A percentile compares a stretch with the other conserved stretches of the same genome.
These are phyloP conservation scores for Cecropterus lyciades DNA, from an alignment of 1,140 invertebrate species.

Conservation along the genomic window DNA sequence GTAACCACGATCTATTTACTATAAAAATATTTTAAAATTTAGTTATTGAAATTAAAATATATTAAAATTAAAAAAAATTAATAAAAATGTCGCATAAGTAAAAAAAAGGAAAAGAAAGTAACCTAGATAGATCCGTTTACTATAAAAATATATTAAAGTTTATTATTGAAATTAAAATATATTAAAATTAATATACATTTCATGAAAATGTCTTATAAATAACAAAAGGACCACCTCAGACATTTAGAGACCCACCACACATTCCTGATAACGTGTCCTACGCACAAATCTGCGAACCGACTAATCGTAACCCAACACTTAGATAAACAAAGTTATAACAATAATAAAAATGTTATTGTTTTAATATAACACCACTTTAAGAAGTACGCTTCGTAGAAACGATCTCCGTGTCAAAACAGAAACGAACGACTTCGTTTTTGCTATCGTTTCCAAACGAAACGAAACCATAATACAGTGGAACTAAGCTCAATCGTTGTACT, in stretches of 20 bases:
- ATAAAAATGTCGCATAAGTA: too few relatives aligned
- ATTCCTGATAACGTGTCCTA: conserved; percentile 51
- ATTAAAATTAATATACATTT: conserved; percentile 17
- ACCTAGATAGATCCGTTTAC: too few relatives aligned
- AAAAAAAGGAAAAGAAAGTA: too few relatives aligned
- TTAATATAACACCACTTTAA: conserved; percentile 47
- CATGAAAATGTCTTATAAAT: too few relatives aligned
- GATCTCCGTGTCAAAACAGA: conserved; percentile 70
- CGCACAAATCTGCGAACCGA: conserved; percentile 73
- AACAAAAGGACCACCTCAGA: conserved; percentile 49
- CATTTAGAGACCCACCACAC: conserved; percentile 46
- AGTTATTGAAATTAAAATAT: too few relatives aligned
- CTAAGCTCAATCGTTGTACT: background rate
- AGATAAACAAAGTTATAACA: conserved; percentile 49
- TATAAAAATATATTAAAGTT: too few relatives aligned
- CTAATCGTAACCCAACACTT: conserved; percentile 62
- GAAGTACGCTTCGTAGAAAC: conserved; percentile 68
- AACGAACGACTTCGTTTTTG: conserved; percentile 25
- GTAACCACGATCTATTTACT: too few relatives aligned
- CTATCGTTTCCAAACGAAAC: conserved; percentile 13
- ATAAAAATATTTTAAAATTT: too few relatives aligned
- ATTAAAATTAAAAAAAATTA: too few relatives aligned
- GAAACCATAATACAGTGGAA: conserved; percentile 7
- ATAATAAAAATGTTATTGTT: conserved; percentile 60
- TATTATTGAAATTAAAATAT: background rate